phyloP scores from a whole-genome alignment of 2,113 vertebrate genomes.

The Hippocampus comes region DNA sequence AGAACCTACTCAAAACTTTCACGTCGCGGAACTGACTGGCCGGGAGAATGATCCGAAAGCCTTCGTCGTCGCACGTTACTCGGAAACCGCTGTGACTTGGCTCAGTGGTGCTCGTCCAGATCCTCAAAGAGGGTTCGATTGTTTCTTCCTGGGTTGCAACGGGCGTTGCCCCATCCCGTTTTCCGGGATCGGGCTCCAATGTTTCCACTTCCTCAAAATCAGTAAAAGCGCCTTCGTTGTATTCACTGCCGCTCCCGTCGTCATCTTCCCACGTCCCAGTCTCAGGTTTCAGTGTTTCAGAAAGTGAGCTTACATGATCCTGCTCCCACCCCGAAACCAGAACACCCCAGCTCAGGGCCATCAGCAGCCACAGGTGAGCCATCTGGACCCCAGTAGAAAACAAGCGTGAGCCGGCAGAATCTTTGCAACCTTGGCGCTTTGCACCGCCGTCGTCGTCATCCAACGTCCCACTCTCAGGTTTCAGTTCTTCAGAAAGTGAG shows the following conservation, averaged over 20 bases:
- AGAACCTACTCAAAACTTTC: slow-evolving; percentile 53
- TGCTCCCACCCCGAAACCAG: slow-evolving; percentile 19
- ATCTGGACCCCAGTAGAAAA: slow-evolving; percentile 20
- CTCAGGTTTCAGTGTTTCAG: neutral
- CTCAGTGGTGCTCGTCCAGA: neutral
- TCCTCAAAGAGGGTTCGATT: neutral
- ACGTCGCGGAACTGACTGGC: slow-evolving; percentile 22
- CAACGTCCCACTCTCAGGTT: neutral
- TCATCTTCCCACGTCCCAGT: neutral
- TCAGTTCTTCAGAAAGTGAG: neutral
- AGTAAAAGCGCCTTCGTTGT: neutral
- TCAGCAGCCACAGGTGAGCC: slow-evolving; percentile 26
- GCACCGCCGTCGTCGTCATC: neutral
- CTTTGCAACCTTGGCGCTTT: too few relatives aligned
- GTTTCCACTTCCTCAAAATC: neutral
- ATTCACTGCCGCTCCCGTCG: neutral
- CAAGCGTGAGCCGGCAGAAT: neutral
- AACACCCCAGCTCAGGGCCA: slow-evolving; percentile 17
- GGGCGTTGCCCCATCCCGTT: neutral
- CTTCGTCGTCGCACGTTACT: slow-evolving; percentile 31
- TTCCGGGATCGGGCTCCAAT: neutral
- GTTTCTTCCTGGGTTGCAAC: neutral
- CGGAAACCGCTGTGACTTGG: neutral
- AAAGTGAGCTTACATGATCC: neutral
- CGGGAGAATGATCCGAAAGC: slow-evolving; percentile 43